Evolutionary conservation across 2,888 invertebrate species (phyloP).

Genomic region (Pheosia tremula): DNA sequence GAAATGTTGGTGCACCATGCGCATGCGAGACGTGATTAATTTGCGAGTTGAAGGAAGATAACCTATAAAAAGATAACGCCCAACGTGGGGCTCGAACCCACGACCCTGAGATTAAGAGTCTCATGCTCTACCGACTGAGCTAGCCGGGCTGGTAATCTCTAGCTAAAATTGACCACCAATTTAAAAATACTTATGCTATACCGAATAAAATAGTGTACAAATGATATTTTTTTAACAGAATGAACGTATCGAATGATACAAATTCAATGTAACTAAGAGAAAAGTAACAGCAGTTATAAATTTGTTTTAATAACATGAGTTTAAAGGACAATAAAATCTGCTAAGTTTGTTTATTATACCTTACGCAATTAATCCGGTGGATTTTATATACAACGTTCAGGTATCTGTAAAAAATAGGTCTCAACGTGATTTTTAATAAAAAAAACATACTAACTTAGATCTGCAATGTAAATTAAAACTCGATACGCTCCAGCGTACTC

Average conservation of each 20-base stretch:
- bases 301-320: no score
- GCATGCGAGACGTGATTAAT: no score
- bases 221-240: background rate
- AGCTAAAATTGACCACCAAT: background rate
- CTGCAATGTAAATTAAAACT: no score
- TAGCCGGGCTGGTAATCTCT: conserved; percentile 73
- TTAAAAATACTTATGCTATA: background rate
- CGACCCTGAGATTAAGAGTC: conserved; percentile 88
- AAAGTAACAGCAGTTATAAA: background rate
- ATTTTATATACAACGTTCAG: no score
- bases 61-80: conserved; percentile 57
- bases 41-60: no score
- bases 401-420: no score
- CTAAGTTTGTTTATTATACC: no score
- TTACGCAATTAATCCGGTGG: no score
- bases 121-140: conserved; percentile 86
- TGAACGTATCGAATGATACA: background rate
- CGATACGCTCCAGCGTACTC: no score
- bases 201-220: background rate
- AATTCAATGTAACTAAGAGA: background rate
- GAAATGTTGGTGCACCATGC: no score
- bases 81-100: conserved; percentile 87
- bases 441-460: no score
- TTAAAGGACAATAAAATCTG: background rate
- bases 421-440: no score